Percentiles rank a stretch among this genome's conserved stretches.
Conservation (phyloP, 2,888 invertebrate genomes). For the Erebia epiphron region DNA sequence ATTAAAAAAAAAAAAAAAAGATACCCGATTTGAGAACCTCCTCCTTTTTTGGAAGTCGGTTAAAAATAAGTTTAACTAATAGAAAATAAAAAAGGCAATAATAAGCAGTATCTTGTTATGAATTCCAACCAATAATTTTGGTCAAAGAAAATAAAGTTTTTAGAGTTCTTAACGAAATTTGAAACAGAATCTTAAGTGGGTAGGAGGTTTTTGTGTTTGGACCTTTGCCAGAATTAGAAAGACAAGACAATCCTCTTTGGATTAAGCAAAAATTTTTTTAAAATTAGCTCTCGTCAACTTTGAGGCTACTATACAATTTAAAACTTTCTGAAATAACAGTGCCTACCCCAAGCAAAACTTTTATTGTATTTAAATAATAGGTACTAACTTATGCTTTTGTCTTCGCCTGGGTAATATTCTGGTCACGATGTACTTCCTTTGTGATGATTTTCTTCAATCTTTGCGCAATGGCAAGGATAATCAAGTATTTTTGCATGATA, state of each 20-base stretch:
- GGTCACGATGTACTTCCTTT: too few relatives aligned
- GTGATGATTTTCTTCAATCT: too few relatives aligned
- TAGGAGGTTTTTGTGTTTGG: not conserved
- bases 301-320: conserved; percentile 19
- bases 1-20: too few relatives aligned
- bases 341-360: not conserved
- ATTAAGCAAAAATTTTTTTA: conserved; percentile 25
- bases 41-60: too few relatives aligned
- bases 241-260: conserved; percentile 24
- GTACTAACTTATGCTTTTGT: not conserved
- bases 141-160: not conserved
- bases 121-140: not conserved
- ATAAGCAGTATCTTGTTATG: not conserved
- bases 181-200: conserved; percentile 22
- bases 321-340: conserved; percentile 4
- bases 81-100: not conserved
- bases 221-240: conserved; percentile 24
- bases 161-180: conserved; percentile 8
- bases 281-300: conserved; percentile 12
- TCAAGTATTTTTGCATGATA: too few relatives aligned
- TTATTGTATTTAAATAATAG: not conserved
- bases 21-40: too few relatives aligned
- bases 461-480: too few relatives aligned
- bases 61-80: too few relatives aligned
- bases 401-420: too few relatives aligned